Percentiles rank a stretch among this genome's conserved stretches.
phyloP scores from a whole-genome alignment of 2,888 invertebrate genomes.

The Automeris io region DNA sequence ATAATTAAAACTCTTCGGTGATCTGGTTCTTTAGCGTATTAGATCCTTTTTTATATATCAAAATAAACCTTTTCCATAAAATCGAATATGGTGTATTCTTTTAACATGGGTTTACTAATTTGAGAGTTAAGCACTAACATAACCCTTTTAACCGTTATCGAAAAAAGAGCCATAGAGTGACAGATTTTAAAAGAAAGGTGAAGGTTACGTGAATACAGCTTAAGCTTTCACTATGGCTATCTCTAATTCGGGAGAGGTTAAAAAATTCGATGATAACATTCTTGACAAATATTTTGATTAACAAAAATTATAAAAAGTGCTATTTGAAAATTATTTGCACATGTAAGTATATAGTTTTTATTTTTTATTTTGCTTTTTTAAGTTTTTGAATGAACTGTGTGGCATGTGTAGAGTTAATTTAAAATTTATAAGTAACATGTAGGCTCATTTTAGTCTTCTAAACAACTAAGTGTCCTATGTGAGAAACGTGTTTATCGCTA shows the following conservation, averaged over 20 bases:
- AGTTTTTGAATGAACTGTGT: slow-evolving; percentile 62
- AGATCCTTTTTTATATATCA: slow-evolving; percentile 66
- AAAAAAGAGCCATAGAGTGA: slow-evolving; percentile 30
- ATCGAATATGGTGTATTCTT: slow-evolving; percentile 74
- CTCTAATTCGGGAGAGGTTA: slow-evolving; percentile 46
- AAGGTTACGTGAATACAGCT: slow-evolving; percentile 45
- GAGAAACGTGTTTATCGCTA: too few species aligned
- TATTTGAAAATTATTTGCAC: slow-evolving; percentile 43
- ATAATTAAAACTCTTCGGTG: slow-evolving; percentile 49
- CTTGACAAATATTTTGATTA: slow-evolving; percentile 20
- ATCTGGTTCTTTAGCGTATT: slow-evolving; percentile 65
- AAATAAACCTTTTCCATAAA: slow-evolving; percentile 75
- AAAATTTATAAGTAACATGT: background rate
- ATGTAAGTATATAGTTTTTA: slow-evolving; percentile 65
- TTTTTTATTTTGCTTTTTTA: slow-evolving; percentile 39
- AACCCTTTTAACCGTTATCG: slow-evolving; percentile 24
- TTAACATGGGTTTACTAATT: slow-evolving; percentile 76
- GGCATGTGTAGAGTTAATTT: slow-evolving; percentile 58
- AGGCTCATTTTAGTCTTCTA: too few species aligned
- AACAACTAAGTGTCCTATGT: too few species aligned
- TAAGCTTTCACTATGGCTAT: slow-evolving; percentile 57
- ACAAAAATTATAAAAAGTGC: slow-evolving; percentile 39
- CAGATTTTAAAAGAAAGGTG: slow-evolving; percentile 41
- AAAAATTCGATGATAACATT: slow-evolving; percentile 25
- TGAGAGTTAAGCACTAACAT: slow-evolving; percentile 63